These are phyloP conservation scores for Iphiclides podalirius DNA, from an alignment of 2,888 invertebrate genomes.

Conservation along the genomic window DNA sequence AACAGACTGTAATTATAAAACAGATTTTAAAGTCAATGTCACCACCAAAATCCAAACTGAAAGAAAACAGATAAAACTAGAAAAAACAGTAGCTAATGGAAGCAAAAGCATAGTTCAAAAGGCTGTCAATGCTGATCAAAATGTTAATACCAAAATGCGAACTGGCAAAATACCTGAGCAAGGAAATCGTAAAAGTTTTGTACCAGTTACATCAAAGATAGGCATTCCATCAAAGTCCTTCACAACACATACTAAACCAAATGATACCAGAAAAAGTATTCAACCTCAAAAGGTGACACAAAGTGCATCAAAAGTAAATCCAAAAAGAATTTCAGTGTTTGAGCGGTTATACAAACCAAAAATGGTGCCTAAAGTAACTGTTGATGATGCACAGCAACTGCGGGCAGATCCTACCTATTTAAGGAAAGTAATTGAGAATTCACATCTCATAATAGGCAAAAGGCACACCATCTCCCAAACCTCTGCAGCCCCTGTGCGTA, in stretches of 20 bases:
- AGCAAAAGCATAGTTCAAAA: not conserved
- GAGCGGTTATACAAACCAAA: conserved; percentile 66
- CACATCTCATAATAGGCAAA: conserved; percentile 45
- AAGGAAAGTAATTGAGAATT: conserved; percentile 47
- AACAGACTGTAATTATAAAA: too few relatives aligned
- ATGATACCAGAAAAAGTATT: conserved; percentile 37
- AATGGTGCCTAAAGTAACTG: conserved; percentile 31
- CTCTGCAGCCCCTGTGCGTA: conserved; percentile 41
- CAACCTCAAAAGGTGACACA: conserved; percentile 29
- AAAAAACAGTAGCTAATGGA: not conserved
- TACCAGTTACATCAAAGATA: conserved; percentile 1
- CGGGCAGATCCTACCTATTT: conserved; percentile 49
- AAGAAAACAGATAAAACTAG: too few relatives aligned
- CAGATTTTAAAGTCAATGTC: too few relatives aligned
- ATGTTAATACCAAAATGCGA: conserved; percentile 1
- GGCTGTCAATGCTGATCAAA: not conserved
- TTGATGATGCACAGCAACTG: conserved; percentile 42
- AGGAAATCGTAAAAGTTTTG: conserved; percentile 3
- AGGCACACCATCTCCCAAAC: conserved; percentile 47
- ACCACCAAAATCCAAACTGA: too few relatives aligned
- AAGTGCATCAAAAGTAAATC: conserved; percentile 23
- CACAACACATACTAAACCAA: conserved; percentile 23
- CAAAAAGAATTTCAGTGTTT: conserved; percentile 51
- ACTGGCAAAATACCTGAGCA: not conserved
- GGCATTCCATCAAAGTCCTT: conserved; percentile 3